A percentile compares a stretch with the other conserved stretches of the same genome.
phyloP scores from a whole-genome alignment of 2,113 vertebrate species.

The Poeciliopsis retropinna region DNA sequence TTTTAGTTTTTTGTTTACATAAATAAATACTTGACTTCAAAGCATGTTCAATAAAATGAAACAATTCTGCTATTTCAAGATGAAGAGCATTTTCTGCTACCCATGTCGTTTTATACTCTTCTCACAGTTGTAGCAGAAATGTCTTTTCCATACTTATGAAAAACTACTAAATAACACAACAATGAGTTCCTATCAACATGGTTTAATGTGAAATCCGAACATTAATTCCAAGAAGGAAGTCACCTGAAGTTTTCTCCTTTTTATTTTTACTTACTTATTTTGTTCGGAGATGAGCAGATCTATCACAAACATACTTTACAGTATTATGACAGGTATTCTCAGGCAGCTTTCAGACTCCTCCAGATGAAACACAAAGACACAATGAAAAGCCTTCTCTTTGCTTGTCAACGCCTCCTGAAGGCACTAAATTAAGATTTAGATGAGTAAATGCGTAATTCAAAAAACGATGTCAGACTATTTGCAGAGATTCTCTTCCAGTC shows the following conservation, averaged over 20 bases:
- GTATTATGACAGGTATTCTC: constrained; percentile 46
- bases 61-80: background rate
- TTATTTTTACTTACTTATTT: background rate
- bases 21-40: background rate
- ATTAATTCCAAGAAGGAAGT: constrained; percentile 1
- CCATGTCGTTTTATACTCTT: background rate
- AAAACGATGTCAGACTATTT: constrained; percentile 62
- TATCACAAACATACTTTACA: constrained; percentile 16
- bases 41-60: background rate
- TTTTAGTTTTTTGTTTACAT: background rate
- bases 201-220: constrained; percentile 1
- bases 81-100: background rate
- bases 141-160: background rate
- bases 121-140: background rate
- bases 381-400: constrained; percentile 58
- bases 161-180: background rate
- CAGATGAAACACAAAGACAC: constrained; percentile 61
- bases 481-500: constrained; percentile 56
- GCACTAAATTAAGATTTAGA: constrained; percentile 76
- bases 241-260: background rate
- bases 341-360: constrained; percentile 62
- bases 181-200: background rate
- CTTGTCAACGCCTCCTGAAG: constrained; percentile 65
- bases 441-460: constrained; percentile 67
- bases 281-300: constrained; percentile 11